Evolutionary conservation across 2,888 invertebrate species (phyloP).

Genomic region (Chorisops tibialis): DNA sequence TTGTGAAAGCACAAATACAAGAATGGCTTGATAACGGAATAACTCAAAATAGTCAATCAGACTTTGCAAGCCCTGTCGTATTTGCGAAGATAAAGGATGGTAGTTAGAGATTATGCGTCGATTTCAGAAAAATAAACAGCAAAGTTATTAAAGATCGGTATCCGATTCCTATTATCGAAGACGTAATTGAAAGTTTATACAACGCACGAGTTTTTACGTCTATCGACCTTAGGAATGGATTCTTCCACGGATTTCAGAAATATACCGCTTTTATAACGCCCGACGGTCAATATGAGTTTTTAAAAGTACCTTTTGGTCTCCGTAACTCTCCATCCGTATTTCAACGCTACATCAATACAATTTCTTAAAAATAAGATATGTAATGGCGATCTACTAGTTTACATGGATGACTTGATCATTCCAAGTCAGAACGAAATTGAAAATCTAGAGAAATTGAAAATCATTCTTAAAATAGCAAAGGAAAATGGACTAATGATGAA

Average conservation of each 20-base stretch:
- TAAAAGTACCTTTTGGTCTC: no score
- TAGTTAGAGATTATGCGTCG: no score
- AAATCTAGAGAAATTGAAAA: slow-evolving; percentile 8
- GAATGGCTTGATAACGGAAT: background rate
- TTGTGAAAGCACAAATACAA: background rate
- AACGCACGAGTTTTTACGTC: slow-evolving; percentile 35
- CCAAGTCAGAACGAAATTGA: background rate
- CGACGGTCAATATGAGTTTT: no score
- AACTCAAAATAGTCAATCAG: background rate
- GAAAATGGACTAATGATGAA: slow-evolving; percentile 12
- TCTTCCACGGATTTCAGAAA: slow-evolving; percentile 43
- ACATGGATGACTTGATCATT: no score
- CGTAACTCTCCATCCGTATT: no score
- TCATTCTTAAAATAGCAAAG: background rate
- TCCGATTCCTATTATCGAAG: background rate
- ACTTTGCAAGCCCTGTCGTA: no score
- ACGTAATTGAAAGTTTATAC: background rate
- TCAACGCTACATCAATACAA: no score
- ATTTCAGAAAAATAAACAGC: no score
- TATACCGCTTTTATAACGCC: no score
- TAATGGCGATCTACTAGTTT: no score
- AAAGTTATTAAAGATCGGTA: no score
- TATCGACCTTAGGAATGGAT: slow-evolving; percentile 42
- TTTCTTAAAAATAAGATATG: slow-evolving; percentile 13
- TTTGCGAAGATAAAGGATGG: no score